Conservation (phyloP, 1,140 invertebrate species). For the Cryptotermes secundus region DNA sequence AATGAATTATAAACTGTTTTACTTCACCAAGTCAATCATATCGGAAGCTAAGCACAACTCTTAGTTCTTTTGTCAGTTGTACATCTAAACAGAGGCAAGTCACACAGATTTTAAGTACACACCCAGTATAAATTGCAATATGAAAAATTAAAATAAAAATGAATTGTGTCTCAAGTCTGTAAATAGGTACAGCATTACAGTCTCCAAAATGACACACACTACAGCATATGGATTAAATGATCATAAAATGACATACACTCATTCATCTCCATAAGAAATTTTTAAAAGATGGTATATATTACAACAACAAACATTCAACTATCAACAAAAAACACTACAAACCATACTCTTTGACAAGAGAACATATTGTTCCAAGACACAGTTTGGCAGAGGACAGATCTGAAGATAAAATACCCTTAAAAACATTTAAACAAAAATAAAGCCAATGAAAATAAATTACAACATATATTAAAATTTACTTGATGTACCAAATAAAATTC, state of each 20-base stretch:
- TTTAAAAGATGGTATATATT: neutral
- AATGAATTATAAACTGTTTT: neutral
- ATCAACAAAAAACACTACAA: neutral
- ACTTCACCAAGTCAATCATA: neutral
- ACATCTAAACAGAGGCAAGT: neutral
- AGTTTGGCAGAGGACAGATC: neutral
- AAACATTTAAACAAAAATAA: neutral
- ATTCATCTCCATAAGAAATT: neutral
- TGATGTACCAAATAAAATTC: neutral
- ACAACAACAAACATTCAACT: neutral
- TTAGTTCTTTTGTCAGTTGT: neutral
- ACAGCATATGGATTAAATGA: neutral
- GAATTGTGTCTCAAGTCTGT: neutral
- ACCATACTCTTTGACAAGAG: neutral
- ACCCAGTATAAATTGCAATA: neutral
- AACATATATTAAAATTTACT: neutral
- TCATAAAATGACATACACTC: conserved; percentile 10
- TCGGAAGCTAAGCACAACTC: neutral
- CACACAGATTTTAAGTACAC: conserved; percentile 12
- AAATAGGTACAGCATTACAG: neutral
- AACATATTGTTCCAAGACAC: conserved; percentile 4
- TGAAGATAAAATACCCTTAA: neutral
- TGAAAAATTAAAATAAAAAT: neutral
- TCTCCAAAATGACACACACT: neutral
- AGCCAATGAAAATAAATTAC: conserved; percentile 15